Percentiles rank a stretch among this genome's conserved stretches.
These are phyloP conservation scores for Oceanodroma tethys DNA, from an alignment of 2,113 vertebrate genomes.

Conservation along the genomic window DNA sequence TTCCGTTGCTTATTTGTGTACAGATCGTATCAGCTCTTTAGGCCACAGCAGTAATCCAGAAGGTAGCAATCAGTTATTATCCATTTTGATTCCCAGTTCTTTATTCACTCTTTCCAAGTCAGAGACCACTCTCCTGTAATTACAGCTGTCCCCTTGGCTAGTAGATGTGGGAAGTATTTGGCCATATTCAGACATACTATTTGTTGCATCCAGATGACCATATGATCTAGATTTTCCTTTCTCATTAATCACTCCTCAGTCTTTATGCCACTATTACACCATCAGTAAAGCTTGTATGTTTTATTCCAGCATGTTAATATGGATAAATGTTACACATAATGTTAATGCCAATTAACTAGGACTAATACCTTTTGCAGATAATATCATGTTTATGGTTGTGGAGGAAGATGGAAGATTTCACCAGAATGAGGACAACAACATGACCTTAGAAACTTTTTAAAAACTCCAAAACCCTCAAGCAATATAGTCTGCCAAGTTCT, in stretches of 20 bases:
- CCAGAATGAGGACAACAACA: not conserved
- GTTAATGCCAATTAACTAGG: not conserved
- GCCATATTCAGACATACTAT: not conserved
- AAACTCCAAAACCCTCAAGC: not conserved
- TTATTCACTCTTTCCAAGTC: not conserved
- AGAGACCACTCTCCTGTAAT: constrained; percentile 7
- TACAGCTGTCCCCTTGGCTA: constrained; percentile 15
- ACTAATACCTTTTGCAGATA: not conserved
- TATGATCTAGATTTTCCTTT: constrained; percentile 35
- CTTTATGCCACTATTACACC: not conserved
- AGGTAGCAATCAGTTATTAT: constrained; percentile 29
- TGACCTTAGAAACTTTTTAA: not conserved
- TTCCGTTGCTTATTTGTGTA: not conserved
- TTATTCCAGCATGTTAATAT: not conserved
- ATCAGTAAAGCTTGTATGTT: not conserved
- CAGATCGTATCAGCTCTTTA: not conserved
- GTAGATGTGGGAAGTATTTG: not conserved
- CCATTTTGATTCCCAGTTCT: not conserved
- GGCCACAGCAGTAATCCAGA: constrained; percentile 11
- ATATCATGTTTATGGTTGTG: not conserved
- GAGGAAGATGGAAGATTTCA: not conserved
- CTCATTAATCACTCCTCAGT: constrained; percentile 25
- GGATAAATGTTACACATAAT: not conserved
- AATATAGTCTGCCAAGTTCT: not conserved
- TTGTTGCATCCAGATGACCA: constrained; percentile 18